phyloP scores from a whole-genome alignment of 2,888 invertebrate genomes.

The Ichneumoninae sp. region DNA sequence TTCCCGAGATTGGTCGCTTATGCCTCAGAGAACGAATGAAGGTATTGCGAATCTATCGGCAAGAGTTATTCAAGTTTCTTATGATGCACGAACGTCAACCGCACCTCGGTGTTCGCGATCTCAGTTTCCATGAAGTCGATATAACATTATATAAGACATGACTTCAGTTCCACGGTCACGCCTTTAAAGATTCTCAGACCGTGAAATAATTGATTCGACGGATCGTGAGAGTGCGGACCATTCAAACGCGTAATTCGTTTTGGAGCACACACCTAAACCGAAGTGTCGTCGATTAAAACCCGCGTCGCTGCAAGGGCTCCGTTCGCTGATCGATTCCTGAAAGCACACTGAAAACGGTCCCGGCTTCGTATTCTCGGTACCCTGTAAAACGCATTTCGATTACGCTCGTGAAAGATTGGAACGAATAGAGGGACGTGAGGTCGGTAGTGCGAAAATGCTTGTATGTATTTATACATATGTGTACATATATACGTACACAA shows the following conservation, averaged over 20 bases:
- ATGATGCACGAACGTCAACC: not conserved
- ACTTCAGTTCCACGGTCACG: not conserved
- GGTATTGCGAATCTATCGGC: too few species aligned
- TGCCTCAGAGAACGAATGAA: too few species aligned
- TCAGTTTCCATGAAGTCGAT: not conserved
- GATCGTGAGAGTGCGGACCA: not conserved
- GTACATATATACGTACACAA: conserved; percentile 1
- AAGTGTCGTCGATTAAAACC: conserved; percentile 51
- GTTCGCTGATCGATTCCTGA: conserved; percentile 56
- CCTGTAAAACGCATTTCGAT: conserved; percentile 53
- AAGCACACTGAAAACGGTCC: conserved; percentile 34
- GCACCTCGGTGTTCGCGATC: not conserved
- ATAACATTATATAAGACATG: not conserved
- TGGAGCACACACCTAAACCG: conserved; percentile 12
- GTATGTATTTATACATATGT: not conserved
- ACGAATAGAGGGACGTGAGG: conserved; percentile 13
- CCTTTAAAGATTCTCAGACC: not conserved
- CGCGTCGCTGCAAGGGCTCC: not conserved
- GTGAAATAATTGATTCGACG: not conserved
- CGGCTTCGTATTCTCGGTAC: conserved; percentile 35
- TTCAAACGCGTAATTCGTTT: conserved; percentile 44
- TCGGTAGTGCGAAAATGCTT: not conserved
- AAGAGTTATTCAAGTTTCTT: too few species aligned
- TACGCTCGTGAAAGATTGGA: conserved; percentile 29
- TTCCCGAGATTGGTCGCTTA: too few species aligned